Evolutionary conservation across 23 tunicate species (phyloP).

Genomic region (Trididemnum clinides): DNA sequence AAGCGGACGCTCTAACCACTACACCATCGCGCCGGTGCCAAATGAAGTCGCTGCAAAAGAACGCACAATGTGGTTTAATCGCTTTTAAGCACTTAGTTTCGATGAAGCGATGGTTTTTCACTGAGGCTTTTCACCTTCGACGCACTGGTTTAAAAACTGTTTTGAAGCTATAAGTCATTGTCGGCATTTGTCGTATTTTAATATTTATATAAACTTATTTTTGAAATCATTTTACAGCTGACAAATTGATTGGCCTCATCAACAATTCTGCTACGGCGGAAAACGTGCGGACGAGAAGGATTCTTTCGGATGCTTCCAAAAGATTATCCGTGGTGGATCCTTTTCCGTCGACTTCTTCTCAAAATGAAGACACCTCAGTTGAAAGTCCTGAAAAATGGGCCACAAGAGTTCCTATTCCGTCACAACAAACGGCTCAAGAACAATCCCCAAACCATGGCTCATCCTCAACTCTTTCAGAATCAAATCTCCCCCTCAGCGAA

Average conservation of each 20-base stretch:
- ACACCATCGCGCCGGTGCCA: too few species aligned
- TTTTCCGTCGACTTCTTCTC: too few species aligned
- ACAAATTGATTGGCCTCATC: constrained; percentile 48
- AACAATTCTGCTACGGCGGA: constrained; percentile 54
- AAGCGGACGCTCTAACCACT: too few species aligned
- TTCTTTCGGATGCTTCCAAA: not conserved
- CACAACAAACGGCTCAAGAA: not conserved
- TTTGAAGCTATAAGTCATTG: too few species aligned
- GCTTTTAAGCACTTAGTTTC: too few species aligned
- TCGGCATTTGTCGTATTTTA: too few species aligned
- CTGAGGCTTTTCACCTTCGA: too few species aligned
- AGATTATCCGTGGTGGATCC: constrained; percentile 1
- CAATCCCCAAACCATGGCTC: not conserved
- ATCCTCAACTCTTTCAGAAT: constrained; percentile 16
- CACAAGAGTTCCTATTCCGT: constrained; percentile 21
- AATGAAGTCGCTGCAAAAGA: too few species aligned
- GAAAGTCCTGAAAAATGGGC: constrained; percentile 33
- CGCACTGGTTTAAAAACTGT: too few species aligned
- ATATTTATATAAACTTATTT: too few species aligned
- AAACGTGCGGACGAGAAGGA: constrained; percentile 20
- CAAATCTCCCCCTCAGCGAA: constrained; percentile 40
- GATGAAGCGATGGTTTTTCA: too few species aligned
- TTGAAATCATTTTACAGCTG: constrained; percentile 37
- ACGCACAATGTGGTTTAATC: too few species aligned
- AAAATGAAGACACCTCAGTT: not conserved